A percentile compares a stretch with the other conserved stretches of the same genome.
Evolutionary conservation across 2,113 vertebrate genomes (phyloP).

Genomic region (Rhinichthys klamathensis): DNA sequence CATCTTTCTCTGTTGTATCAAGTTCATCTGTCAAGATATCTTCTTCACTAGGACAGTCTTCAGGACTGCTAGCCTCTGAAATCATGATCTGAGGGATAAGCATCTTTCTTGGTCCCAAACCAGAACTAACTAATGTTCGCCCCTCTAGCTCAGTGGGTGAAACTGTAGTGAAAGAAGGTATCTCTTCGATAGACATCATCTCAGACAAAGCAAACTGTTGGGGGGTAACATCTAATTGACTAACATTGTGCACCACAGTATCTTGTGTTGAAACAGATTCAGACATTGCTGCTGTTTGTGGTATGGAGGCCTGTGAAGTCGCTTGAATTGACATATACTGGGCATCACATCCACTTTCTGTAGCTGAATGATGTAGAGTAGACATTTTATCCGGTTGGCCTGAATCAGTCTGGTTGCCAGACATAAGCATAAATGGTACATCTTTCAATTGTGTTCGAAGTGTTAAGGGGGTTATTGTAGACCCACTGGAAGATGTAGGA

Average conservation of each 20-base stretch:
- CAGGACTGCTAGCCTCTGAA: constrained; percentile 72
- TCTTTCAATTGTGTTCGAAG: constrained; percentile 11
- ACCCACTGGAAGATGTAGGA: not conserved
- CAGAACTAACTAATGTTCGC: constrained; percentile 55
- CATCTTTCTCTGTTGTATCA: constrained; percentile 7
- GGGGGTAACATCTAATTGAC: not conserved
- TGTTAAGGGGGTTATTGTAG: not conserved
- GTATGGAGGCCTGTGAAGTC: constrained; percentile 42
- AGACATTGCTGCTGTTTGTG: constrained; percentile 20
- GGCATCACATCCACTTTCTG: not conserved
- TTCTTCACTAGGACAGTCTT: constrained; percentile 49
- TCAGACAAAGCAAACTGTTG: constrained; percentile 43
- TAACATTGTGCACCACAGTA: not conserved
- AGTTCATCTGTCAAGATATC: constrained; percentile 24
- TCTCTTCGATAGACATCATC: constrained; percentile 44
- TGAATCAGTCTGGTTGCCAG: not conserved
- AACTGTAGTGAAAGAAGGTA: constrained; percentile 35
- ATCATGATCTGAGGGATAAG: constrained; percentile 71
- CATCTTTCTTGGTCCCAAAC: constrained; percentile 34
- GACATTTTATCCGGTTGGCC: not conserved
- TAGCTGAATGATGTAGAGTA: constrained; percentile 26
- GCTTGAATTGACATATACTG: not conserved
- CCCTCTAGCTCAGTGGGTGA: constrained; percentile 50
- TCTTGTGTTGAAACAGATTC: constrained; percentile 2
- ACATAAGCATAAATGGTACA: not conserved